Base-by-base conservation (phyloP, 1,140 invertebrate species). In the Zaprionus vittiger region DNA sequence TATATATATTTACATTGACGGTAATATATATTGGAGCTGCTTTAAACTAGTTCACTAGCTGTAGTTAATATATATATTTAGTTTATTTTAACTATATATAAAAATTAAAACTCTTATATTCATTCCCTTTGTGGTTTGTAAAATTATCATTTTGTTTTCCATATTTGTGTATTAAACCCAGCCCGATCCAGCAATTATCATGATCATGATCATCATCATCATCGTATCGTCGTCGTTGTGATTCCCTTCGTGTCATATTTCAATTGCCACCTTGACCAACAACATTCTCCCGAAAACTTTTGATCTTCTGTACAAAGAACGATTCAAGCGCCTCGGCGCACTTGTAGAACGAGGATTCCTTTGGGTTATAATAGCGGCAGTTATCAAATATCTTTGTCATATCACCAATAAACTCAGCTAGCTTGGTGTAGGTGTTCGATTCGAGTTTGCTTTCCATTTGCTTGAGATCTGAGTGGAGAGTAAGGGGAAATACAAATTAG, bases 361-460 rank as follows among this genome's bases (percentile, higher is more conserved):
- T 96, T 34, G 98, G 97, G 94, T 99, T 99, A 93, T 98, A 99
- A 84, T 98, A 98, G 64, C 98, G 96, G 95, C 98, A 99, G 93
- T 99, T 99, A 93, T 99, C 98, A 94, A 99, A 99, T 89, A 99
- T 98, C 93, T 98, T 98, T 47, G 97, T 99, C 95, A 99, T 98
- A 92, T 99, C 98, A 91, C 97, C 97, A 85, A 99, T 98, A 93
- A 99, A 99, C 92, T 99, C 98, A 92, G 96, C 97, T 63, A 99
- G 94, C 90, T 96, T 97, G 84, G 96, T 96, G 92, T 99, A 99
- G 22, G 94, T 94, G 81, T 95, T 95, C 79, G 96, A 95, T 91
- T 97, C 96, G 91, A 99, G 96, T 94, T 98, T 97, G 56, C 95
- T 94, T 93, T 99, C 97, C 79, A 99, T 97, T 74, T 97, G 98